phyloP scores from a whole-genome alignment of 2,113 vertebrate genomes.

The Nesogale talazaci region DNA sequence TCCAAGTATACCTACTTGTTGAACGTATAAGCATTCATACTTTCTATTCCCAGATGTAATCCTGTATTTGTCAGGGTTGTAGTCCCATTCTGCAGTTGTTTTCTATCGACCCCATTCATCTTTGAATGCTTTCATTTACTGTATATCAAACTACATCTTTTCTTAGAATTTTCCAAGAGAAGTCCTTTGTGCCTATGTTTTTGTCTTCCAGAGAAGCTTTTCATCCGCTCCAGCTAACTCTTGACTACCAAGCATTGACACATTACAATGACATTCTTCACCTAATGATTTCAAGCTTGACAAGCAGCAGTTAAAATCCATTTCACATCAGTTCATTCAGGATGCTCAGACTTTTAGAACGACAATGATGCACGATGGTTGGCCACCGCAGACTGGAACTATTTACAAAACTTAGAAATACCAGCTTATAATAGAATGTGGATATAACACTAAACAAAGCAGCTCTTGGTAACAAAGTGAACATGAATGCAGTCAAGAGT shows the following conservation, averaged over 20 bases:
- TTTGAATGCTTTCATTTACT: background rate
- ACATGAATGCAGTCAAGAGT: too few species aligned
- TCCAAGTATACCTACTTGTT: conserved; percentile 19
- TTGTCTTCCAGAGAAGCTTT: background rate
- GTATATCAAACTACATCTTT: background rate
- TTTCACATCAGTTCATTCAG: background rate
- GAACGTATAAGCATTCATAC: background rate
- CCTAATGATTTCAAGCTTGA: background rate
- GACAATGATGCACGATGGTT: too few species aligned
- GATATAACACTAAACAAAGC: too few species aligned
- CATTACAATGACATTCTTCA: background rate
- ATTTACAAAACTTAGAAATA: too few species aligned
- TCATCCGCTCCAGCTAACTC: background rate
- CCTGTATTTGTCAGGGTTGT: background rate
- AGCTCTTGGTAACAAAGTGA: too few species aligned
- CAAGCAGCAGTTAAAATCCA: background rate
- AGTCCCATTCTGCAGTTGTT: background rate
- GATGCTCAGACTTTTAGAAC: background rate
- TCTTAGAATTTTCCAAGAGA: background rate
- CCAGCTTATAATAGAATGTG: too few species aligned
- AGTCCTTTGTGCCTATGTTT: background rate
- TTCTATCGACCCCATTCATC: background rate
- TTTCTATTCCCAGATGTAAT: conserved; percentile 27
- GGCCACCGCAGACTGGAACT: too few species aligned
- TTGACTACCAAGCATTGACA: background rate